Evolutionary conservation across 2,797 vertebrate genomes (phyloP), one percentile per base, ranked within the genome.

Genomic region (Valencia hispanica): DNA sequence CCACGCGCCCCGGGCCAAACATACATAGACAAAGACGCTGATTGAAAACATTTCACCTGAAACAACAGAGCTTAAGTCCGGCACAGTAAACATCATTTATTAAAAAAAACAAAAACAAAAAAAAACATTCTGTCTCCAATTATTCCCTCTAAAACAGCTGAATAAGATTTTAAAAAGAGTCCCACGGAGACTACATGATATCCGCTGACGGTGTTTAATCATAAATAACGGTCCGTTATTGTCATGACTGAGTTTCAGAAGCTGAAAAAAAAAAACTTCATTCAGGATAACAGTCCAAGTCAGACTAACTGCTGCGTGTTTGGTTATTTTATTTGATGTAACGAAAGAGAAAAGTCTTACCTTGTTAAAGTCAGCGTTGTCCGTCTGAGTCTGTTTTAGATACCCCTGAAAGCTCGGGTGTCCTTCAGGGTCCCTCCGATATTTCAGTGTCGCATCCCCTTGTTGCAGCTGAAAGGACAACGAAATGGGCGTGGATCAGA

Each of bases 291-390:
- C 17, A 0, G 17, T 1, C 5, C 20, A 12, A 69, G 63, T 0
- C 2, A 0, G 27, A 0, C 7, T 2, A 0, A 12, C 9, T 8
- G 32, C 20, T 5, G 11, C 20, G 3, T 18, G 25, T 53, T 20
- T 18, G 18, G 20, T 61, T 0, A 25, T 43, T 41, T 12, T 1
- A 25, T 11, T 47, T 20, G 7, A 34, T 1, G 1, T 18, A 3
- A 11, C 15, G 3, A 0, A 20, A 55, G 45, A 12, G 39, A 51
- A 45, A 15, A 7, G 3, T 36, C 70, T 55, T 72, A 78, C 76
- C 76, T 65, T 41, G 34, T 32, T 30, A 25, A 10, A 43, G 34
- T 25, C 45, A 9, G 22, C 2, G 12, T 18, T 43, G 51, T n/a
- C 36, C 27, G 17, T 1, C 32, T 36, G 32, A 57, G n/a, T 57